Evolutionary conservation across 2,797 vertebrate genomes (phyloP).

Genomic region (Sternarchorhynchus goeldii): DNA sequence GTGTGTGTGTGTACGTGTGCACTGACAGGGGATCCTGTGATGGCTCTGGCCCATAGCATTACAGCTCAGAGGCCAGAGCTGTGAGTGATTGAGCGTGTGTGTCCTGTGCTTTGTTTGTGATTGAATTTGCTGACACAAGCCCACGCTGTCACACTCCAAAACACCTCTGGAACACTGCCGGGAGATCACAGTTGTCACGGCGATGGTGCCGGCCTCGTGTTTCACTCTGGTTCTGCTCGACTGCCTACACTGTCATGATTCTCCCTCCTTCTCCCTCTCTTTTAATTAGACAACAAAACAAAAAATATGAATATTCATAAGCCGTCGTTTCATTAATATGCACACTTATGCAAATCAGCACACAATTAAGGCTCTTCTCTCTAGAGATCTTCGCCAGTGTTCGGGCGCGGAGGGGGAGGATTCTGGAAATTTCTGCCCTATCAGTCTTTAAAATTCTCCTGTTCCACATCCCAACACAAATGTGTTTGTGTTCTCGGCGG

Average conservation of each 20-base stretch:
- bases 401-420: constrained; percentile 59
- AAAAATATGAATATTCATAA: constrained; percentile 94
- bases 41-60: constrained; percentile 14
- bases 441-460: constrained; percentile 69
- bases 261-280: constrained; percentile 67
- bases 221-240: constrained; percentile 76
- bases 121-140: constrained; percentile 61
- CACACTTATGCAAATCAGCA: constrained; percentile 83
- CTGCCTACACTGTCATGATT: constrained; percentile 76
- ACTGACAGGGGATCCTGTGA: constrained; percentile 4
- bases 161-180: constrained; percentile 65
- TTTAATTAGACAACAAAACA: constrained; percentile 95
- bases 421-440: constrained; percentile 73
- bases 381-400: constrained; percentile 72
- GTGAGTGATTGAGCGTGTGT: neutral
- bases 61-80: constrained; percentile 1
- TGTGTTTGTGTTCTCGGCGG: constrained; percentile 9
- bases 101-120: constrained; percentile 17
- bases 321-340: constrained; percentile 78
- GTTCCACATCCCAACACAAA: constrained; percentile 52
- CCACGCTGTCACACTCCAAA: constrained; percentile 67
- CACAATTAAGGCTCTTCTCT: constrained; percentile 81
- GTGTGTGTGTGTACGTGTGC: neutral
- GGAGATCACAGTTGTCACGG: constrained; percentile 76
- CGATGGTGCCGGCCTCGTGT: constrained; percentile 70